Conservation (phyloP, 2,113 vertebrate species). For the Calonectris borealis region DNA sequence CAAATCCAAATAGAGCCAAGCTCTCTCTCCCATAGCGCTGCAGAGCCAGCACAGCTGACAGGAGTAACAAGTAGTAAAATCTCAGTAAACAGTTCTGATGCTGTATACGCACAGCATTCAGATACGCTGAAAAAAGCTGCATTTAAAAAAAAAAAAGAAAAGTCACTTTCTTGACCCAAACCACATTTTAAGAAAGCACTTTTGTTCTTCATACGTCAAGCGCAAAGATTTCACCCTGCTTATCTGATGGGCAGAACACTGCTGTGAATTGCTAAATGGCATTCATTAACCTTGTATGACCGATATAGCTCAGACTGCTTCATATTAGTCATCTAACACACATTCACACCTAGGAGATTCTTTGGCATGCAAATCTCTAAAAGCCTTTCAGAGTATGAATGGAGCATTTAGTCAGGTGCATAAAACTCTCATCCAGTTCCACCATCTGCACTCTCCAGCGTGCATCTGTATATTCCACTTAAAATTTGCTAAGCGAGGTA, state of each 20-base stretch:
- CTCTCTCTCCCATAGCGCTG: neutral
- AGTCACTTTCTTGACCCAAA: neutral
- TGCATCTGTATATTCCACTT: neutral
- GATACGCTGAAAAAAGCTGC: neutral
- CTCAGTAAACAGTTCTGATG: constrained; percentile 24
- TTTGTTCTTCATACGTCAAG: neutral
- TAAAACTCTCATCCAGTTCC: neutral
- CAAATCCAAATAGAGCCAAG: neutral
- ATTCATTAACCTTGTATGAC: neutral
- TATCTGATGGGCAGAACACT: constrained; percentile 25
- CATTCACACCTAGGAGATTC: neutral
- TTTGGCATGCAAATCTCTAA: neutral
- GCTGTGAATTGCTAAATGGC: neutral
- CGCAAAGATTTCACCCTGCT: neutral
- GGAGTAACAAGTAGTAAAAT: constrained; percentile 60
- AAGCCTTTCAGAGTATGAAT: constrained; percentile 18
- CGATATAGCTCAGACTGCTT: neutral
- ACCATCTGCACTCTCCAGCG: neutral
- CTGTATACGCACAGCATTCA: constrained; percentile 8
- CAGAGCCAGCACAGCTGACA: constrained; percentile 52
- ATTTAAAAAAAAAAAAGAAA: neutral
- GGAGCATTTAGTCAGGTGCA: constrained; percentile 34
- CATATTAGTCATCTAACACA: neutral
- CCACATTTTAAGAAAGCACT: neutral
- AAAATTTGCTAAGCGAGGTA: neutral